These are phyloP conservation scores for Stichopus horrens DNA, from an alignment of 53 echinoderm and acorn worm species.

Conservation along the genomic window DNA sequence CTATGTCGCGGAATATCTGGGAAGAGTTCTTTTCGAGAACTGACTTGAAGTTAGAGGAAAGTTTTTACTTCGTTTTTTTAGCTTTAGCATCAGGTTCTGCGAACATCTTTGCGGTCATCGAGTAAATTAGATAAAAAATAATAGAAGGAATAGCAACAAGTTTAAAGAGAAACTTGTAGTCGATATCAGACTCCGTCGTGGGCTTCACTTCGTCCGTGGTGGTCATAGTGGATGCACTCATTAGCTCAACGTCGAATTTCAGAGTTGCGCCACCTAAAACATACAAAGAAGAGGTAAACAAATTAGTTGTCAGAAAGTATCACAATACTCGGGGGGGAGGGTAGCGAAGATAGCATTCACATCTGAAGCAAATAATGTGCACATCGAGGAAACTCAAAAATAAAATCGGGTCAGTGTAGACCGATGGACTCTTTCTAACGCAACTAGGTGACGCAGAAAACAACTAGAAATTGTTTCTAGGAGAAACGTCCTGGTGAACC, in stretches of 20 bases:
- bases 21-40: too few species aligned
- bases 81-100: slow-evolving; percentile 1
- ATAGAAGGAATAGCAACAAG: neutral
- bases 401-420: too few species aligned
- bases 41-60: too few species aligned
- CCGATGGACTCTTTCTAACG: too few species aligned
- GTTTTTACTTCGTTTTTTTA: neutral
- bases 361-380: too few species aligned
- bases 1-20: too few species aligned
- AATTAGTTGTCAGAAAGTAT: neutral
- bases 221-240: neutral
- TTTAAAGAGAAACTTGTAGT: slow-evolving; percentile 27
- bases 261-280: slow-evolving; percentile 21
- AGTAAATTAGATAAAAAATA: slow-evolving; percentile 9
- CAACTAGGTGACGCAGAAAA: too few species aligned
- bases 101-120: slow-evolving; percentile 21
- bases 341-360: too few species aligned
- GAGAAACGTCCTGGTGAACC: too few species aligned
- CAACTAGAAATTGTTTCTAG: too few species aligned
- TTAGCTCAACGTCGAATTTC: slow-evolving; percentile 30
- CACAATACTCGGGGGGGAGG: too few species aligned
- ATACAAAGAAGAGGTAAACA: neutral
- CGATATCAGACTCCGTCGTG: neutral
- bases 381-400: too few species aligned
- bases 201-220: neutral